Evolutionary conservation across 2,113 vertebrate genomes (phyloP).

Genomic region (Strix aluco): DNA sequence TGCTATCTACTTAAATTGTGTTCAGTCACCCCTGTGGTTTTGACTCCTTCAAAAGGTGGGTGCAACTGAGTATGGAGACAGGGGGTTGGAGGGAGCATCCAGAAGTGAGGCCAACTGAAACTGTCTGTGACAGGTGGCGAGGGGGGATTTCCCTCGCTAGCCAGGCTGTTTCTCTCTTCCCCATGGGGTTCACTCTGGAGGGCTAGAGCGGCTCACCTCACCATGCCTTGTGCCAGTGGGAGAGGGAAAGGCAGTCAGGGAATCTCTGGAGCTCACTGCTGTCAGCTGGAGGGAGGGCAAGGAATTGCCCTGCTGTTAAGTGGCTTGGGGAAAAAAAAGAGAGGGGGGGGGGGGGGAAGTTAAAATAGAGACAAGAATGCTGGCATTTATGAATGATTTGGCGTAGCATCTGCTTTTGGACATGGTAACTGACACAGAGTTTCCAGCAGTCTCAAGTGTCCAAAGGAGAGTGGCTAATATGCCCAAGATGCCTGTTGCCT

Average conservation of each 20-base stretch:
- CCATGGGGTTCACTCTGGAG: accelerated
- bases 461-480: neutral
- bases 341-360: neutral
- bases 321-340: neutral
- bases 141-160: accelerated
- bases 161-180: neutral
- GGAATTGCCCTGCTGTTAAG: neutral
- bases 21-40: neutral
- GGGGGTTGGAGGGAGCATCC: neutral
- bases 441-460: conserved; percentile 48
- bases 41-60: neutral
- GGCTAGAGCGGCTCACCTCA: neutral
- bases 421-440: neutral
- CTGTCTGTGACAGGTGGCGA: accelerated
- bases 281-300: neutral
- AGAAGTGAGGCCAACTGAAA: neutral
- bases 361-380: neutral
- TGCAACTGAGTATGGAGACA: neutral
- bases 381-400: conserved; percentile 46
- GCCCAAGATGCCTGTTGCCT: conserved; percentile 25
- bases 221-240: accelerated
- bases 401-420: neutral
- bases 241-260: neutral
- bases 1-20: neutral
- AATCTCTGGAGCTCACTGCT: neutral